These are phyloP conservation scores for Cosmia pyralina DNA, from an alignment of 2,888 invertebrate genomes.

Conservation along the genomic window DNA sequence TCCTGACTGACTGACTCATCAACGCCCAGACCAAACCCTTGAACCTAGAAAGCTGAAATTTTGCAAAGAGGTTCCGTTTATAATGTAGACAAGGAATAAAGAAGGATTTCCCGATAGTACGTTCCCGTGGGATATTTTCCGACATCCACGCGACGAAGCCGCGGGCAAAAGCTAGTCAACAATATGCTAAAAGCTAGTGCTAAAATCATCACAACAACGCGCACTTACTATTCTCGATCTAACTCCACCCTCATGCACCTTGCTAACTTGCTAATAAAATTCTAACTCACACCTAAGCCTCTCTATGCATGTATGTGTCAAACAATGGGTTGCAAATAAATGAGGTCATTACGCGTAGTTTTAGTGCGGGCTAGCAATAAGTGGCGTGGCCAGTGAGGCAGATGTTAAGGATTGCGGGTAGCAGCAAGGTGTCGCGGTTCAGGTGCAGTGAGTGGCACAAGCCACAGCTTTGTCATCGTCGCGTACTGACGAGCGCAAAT, in stretches of 20 bases:
- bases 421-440: slow-evolving; percentile 85
- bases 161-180: background rate
- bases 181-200: background rate
- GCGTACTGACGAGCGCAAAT: slow-evolving; percentile 69
- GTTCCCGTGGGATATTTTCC: too few relatives aligned
- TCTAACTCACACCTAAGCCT: slow-evolving; percentile 29
- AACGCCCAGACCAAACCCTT: too few relatives aligned
- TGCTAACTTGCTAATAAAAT: slow-evolving; percentile 23
- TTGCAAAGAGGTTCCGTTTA: too few relatives aligned
- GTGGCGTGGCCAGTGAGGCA: slow-evolving; percentile 71
- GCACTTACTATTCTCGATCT: background rate
- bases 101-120: too few relatives aligned
- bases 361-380: slow-evolving; percentile 63
- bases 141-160: too few relatives aligned
- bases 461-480: slow-evolving; percentile 81
- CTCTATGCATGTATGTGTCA: slow-evolving; percentile 11
- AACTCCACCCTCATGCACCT: background rate
- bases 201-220: background rate
- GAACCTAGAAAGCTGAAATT: too few relatives aligned
- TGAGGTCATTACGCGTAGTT: slow-evolving; percentile 51
- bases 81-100: too few relatives aligned
- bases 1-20: too few relatives aligned
- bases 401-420: slow-evolving; percentile 82
- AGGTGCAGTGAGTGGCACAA: slow-evolving; percentile 86
- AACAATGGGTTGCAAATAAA: slow-evolving; percentile 51